Conservation (phyloP, 2,113 vertebrate genomes). For the Herpetotheres cachinnans region DNA sequence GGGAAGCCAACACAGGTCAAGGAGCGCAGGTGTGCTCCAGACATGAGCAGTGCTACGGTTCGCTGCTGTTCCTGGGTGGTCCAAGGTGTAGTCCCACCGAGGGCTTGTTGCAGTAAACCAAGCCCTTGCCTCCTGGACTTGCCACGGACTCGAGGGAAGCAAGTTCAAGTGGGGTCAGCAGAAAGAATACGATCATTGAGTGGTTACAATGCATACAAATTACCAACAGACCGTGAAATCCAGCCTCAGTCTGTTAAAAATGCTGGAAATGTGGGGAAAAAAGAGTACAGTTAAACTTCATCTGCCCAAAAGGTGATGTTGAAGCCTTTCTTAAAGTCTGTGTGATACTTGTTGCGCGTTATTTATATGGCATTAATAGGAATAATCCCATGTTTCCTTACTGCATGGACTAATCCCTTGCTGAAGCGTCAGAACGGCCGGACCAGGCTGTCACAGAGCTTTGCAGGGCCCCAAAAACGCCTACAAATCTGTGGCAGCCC, state of each 20-base stretch:
- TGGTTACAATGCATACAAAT: constrained; percentile 27
- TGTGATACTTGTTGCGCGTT: not conserved
- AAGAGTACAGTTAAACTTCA: not conserved
- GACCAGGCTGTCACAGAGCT: not conserved
- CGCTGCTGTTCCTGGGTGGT: constrained; percentile 4
- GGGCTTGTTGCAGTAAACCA: not conserved
- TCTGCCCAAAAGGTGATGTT: not conserved
- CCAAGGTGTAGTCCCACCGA: not conserved
- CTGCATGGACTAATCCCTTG: not conserved
- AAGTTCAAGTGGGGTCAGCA: constrained; percentile 42
- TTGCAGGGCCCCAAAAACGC: not conserved
- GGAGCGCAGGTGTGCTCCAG: constrained; percentile 54
- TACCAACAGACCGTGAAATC: not conserved
- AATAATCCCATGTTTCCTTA: not conserved
- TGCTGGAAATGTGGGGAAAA: not conserved
- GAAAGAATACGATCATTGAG: constrained; percentile 10
- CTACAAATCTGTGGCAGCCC: not conserved
- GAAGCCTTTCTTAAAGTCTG: not conserved
- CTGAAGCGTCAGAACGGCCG: not conserved
- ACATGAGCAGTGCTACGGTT: not conserved
- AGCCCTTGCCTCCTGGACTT: constrained; percentile 8
- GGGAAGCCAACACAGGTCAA: constrained; percentile 13
- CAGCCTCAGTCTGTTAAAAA: not conserved
- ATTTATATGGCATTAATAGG: not conserved
- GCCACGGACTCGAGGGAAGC: not conserved